phyloP scores from a whole-genome alignment of 2,113 vertebrate genomes.

The Elephantulus edwardii region DNA sequence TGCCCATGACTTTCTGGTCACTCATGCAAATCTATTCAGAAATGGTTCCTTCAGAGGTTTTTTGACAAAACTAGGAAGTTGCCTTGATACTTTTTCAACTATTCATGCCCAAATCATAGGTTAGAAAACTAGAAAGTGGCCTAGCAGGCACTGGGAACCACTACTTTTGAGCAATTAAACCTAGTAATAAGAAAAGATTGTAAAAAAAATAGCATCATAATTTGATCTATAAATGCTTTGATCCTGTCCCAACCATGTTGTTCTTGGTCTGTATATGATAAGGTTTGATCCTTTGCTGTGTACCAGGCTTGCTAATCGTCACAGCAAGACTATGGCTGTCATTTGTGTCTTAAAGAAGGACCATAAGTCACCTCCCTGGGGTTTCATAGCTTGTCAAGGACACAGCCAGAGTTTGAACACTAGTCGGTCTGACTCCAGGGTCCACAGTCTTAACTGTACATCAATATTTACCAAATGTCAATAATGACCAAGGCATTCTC shows the following conservation, averaged over 20 bases:
- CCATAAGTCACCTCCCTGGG: not conserved
- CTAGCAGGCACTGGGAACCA: not conserved
- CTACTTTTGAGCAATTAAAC: not conserved
- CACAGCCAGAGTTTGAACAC: not conserved
- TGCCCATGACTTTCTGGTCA: not conserved
- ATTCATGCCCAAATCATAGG: not conserved
- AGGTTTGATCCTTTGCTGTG: slow-evolving; percentile 14
- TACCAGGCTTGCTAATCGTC: not conserved
- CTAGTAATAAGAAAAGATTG: not conserved
- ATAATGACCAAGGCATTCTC: not conserved
- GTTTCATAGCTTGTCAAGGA: not conserved
- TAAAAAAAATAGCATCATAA: not conserved
- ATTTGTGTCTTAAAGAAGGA: slow-evolving; percentile 1
- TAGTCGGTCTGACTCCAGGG: not conserved
- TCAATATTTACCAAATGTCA: not conserved
- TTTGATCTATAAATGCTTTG: not conserved
- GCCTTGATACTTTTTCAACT: not conserved
- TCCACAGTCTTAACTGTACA: not conserved
- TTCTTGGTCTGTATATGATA: slow-evolving; percentile 6
- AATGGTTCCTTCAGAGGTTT: not conserved
- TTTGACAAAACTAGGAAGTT: not conserved
- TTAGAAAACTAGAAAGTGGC: no score
- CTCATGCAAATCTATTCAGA: not conserved
- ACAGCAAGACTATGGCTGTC: not conserved
- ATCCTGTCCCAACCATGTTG: not conserved